Evolutionary conservation across 2,113 vertebrate species (phyloP), one percentile per base, ranked within the genome.

Genomic region (Alosa alosa): DNA sequence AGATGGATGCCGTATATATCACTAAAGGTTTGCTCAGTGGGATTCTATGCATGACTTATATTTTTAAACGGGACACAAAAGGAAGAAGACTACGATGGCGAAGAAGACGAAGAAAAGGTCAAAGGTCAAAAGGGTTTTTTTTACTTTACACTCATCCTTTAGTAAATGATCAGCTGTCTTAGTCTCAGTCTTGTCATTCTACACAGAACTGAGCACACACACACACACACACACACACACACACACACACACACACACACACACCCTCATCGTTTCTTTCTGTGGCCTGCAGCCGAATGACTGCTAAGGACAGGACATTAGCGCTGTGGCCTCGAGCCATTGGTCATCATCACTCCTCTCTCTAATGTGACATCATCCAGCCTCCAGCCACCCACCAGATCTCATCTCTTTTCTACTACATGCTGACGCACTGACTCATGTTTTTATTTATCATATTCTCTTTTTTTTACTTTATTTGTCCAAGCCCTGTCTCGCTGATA

Each of bases 21-120:
- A 55, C n/a, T 88, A 91, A 93, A 88, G 91, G 89, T 92, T 94
- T 93, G 93, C 90, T 94, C 90, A 89, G 90, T 89, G 91, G 94
- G 93, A 93, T 93, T 44, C 93, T 94, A 94, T 95, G 94, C 95
- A 95, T 95, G 95, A 94, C 91, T 93, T 94, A 90, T 95, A n/a
- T 94, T 94, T 95, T 90, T 84, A 92, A 90, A 88, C 87, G 9
- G 20, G 60, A 68, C 25, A 68, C 60, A 68, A 68, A 13, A 72
- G 25, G 25, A 72, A 10, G 31, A 10, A 15, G 10, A 72, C 13
- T 1, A 55, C 13, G 17, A 55, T 17, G 52, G 4, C 13, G 52
- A 55, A 18, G 52, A 55, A 55, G 84, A 82, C 45, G 52, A 87
- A 88, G 83, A 90, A 89, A 90, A 31, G 31, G 31, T 31, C 87